Evolutionary conservation across 1,140 invertebrate species (phyloP).

Genomic region (Solenopsis fugax): DNA sequence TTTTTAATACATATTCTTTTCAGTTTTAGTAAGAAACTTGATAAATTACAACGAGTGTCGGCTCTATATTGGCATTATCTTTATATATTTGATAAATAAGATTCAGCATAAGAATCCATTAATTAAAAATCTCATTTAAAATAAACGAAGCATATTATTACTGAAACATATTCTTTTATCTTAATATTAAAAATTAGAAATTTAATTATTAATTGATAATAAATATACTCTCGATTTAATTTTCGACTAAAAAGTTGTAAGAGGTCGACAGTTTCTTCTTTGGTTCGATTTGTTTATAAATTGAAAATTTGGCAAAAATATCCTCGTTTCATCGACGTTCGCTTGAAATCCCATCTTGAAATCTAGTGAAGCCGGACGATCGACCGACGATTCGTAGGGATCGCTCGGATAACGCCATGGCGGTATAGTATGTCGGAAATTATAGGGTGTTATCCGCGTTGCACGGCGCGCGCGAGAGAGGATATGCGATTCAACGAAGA

Average conservation of each 20-base stretch:
- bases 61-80: too few relatives aligned
- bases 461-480: slow-evolving; percentile 74
- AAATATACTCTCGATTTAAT: background rate
- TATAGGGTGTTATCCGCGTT: slow-evolving; percentile 84
- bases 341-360: slow-evolving; percentile 76
- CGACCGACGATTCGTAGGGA: slow-evolving; percentile 77
- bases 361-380: slow-evolving; percentile 81
- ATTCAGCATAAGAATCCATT: background rate
- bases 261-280: background rate
- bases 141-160: background rate
- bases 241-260: background rate
- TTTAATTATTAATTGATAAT: slow-evolving; percentile 14
- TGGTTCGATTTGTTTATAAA: background rate
- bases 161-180: background rate
- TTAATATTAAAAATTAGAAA: background rate
- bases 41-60: background rate
- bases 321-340: background rate
- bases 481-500: slow-evolving; percentile 82
- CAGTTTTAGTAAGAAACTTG: background rate
- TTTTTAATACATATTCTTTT: background rate
- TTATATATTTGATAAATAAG: too few relatives aligned
- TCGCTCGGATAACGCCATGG: slow-evolving; percentile 81
- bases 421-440: slow-evolving; percentile 84
- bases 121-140: background rate
- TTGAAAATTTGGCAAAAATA: slow-evolving; percentile 23